Conservation (phyloP, 2,888 invertebrate species). For the Lasioglossum morio region DNA sequence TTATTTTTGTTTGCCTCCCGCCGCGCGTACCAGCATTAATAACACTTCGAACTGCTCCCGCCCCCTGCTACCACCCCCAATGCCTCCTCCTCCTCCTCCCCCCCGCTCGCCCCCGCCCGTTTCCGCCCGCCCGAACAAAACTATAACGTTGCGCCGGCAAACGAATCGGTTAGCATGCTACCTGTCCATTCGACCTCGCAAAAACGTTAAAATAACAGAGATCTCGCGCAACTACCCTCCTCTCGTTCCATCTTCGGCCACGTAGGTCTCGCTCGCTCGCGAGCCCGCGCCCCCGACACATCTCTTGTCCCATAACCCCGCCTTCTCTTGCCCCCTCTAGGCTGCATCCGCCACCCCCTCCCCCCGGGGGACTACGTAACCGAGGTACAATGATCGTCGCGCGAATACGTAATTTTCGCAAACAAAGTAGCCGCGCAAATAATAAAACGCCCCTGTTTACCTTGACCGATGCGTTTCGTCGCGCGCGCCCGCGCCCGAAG, state of each 20-base stretch:
- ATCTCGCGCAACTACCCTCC: slow-evolving; percentile 64
- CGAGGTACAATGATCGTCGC: slow-evolving; percentile 83
- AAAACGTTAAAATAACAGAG: slow-evolving; percentile 83
- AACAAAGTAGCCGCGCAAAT: slow-evolving; percentile 83
- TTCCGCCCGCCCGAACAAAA: slow-evolving; percentile 65
- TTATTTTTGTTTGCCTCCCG: slow-evolving; percentile 84
- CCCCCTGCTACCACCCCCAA: slow-evolving; percentile 8
- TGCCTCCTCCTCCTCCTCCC: background rate
- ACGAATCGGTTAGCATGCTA: slow-evolving; percentile 73
- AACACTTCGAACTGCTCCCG: slow-evolving; percentile 80
- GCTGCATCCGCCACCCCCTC: slow-evolving; percentile 32
- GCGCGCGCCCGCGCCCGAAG: slow-evolving; percentile 15
- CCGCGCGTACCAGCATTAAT: slow-evolving; percentile 82
- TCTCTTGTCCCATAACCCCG: slow-evolving; percentile 63
- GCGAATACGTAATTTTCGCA: slow-evolving; percentile 84
- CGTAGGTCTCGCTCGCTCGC: slow-evolving; percentile 7
- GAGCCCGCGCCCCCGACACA: slow-evolving; percentile 28
- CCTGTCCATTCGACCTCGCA: slow-evolving; percentile 73
- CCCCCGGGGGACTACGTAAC: slow-evolving; percentile 71
- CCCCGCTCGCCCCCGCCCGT: slow-evolving; percentile 2
- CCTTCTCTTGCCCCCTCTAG: slow-evolving; percentile 52
- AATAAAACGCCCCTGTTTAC: slow-evolving; percentile 83
- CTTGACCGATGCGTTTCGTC: slow-evolving; percentile 72
- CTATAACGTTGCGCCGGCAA: slow-evolving; percentile 69
- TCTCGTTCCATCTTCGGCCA: slow-evolving; percentile 1